phyloP scores from a whole-genome alignment of 2,888 invertebrate genomes.

The Eupithecia subfuscata region DNA sequence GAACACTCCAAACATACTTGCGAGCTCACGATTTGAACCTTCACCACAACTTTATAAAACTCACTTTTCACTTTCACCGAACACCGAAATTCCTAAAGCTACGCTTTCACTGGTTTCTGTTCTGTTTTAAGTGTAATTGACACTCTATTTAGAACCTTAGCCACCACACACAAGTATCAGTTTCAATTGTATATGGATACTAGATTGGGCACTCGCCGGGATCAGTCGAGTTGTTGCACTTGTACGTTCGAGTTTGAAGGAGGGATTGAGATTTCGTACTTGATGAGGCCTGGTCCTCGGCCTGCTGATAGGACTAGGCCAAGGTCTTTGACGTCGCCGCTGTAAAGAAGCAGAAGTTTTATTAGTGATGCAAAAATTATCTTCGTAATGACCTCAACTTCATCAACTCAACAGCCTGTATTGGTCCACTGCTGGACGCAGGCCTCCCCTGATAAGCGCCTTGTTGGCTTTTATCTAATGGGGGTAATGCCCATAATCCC shows the following conservation, averaged over 20 bases:
- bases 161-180: conserved; percentile 6
- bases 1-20: background rate
- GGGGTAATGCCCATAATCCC: too few species aligned
- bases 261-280: conserved; percentile 84
- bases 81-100: background rate
- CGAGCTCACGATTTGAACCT: background rate
- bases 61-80: background rate
- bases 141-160: background rate
- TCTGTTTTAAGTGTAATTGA: background rate
- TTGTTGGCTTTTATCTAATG: too few species aligned
- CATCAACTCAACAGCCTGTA: too few species aligned
- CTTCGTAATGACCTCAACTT: too few species aligned
- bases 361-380: background rate
- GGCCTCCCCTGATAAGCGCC: too few species aligned
- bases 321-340: conserved; percentile 75
- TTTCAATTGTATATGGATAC: conserved; percentile 27
- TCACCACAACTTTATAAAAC: background rate
- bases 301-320: conserved; percentile 74
- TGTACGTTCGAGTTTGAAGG: conserved; percentile 78
- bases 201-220: conserved; percentile 14
- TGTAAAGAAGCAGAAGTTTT: conserved; percentile 42
- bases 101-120: background rate
- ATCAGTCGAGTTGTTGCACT: conserved; percentile 80
- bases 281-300: conserved; percentile 79
- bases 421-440: too few species aligned